Evolutionary conservation across 2,113 vertebrate genomes (phyloP).

Genomic region (Mormoops blainvillei): DNA sequence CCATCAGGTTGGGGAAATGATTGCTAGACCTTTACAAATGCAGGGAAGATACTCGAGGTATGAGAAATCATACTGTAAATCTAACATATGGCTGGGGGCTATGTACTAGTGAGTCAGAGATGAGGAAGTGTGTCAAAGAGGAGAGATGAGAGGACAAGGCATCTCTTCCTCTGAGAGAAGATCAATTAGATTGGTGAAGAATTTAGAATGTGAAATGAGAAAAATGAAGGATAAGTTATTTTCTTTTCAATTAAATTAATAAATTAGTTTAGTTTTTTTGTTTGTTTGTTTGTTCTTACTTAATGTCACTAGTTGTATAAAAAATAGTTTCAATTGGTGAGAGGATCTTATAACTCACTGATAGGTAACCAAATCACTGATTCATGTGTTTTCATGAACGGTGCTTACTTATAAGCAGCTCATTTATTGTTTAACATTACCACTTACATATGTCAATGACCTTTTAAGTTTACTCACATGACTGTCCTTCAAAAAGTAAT

Average conservation of each 20-base stretch:
- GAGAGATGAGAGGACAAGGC: neutral
- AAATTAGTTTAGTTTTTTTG: neutral
- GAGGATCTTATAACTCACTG: neutral
- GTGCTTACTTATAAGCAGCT: neutral
- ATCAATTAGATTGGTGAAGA: neutral
- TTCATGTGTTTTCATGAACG: neutral
- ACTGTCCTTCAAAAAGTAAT: neutral
- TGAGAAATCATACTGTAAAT: neutral
- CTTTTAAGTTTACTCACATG: neutral
- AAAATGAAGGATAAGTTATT: neutral
- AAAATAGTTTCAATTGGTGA: neutral
- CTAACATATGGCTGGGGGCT: neutral
- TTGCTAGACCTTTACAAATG: neutral
- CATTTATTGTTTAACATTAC: neutral
- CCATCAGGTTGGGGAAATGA: neutral
- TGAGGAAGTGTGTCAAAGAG: neutral
- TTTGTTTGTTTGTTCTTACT: too few species aligned
- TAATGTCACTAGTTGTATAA: neutral
- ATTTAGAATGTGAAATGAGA: neutral
- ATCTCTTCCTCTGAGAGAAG: neutral
- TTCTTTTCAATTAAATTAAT: neutral
- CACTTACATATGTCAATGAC: neutral
- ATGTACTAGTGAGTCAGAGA: neutral
- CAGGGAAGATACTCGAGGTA: neutral
- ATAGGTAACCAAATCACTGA: neutral